Evolutionary conservation across 2,888 invertebrate species (phyloP).

Genomic region (Microplitis manilae): DNA sequence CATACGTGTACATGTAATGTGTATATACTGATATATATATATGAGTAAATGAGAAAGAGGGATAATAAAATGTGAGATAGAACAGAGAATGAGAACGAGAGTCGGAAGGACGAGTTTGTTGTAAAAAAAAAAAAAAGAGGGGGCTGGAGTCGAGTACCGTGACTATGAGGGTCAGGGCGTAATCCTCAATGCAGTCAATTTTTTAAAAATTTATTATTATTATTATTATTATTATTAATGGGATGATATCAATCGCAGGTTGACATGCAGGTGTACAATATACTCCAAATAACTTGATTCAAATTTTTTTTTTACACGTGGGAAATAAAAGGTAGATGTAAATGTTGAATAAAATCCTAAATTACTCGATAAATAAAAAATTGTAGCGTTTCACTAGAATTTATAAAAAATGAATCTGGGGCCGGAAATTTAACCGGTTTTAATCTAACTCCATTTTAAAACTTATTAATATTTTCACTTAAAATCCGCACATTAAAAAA

Average conservation of each 20-base stretch:
- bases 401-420: background rate
- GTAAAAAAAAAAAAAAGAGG: constrained; percentile 40
- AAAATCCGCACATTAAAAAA: too few species aligned
- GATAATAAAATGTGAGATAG: constrained; percentile 43
- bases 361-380: background rate
- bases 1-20: background rate
- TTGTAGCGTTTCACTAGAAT: background rate
- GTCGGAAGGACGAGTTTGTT: constrained; percentile 45
- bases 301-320: background rate
- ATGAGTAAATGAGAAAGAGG: constrained; percentile 17
- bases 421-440: background rate
- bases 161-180: constrained; percentile 55
- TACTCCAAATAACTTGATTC: background rate
- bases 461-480: background rate
- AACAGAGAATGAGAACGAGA: constrained; percentile 48
- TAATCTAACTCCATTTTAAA: background rate
- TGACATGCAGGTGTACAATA: constrained; percentile 28
- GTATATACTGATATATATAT: background rate
- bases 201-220: constrained; percentile 44
- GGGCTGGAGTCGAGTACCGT: constrained; percentile 54
- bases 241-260: constrained; percentile 9
- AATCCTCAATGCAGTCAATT: constrained; percentile 45
- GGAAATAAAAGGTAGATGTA: background rate
- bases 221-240: constrained; percentile 38
- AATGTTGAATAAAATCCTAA: background rate